Evolutionary conservation across 2,888 invertebrate species (phyloP).

Genomic region (Crematogaster levior): DNA sequence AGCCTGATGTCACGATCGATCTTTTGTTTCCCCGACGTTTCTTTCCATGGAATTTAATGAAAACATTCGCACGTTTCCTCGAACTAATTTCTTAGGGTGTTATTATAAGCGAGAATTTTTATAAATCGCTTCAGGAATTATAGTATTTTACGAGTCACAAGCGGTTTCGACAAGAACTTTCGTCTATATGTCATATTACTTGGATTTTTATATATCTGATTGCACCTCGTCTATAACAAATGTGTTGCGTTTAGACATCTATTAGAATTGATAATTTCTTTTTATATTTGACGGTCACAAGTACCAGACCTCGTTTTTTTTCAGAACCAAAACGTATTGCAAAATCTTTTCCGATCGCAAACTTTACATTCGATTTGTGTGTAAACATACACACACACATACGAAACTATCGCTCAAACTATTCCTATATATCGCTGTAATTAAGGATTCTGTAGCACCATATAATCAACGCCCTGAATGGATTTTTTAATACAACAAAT

Average conservation of each 20-base stretch:
- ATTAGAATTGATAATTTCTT: background rate
- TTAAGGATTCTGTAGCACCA: slow-evolving; percentile 18
- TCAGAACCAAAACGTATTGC: background rate
- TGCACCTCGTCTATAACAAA: background rate
- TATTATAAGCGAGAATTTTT: background rate
- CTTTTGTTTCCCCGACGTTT: slow-evolving; percentile 12
- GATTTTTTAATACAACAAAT: slow-evolving; percentile 37
- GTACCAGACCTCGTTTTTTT: background rate
- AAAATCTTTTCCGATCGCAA: background rate
- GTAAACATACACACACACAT: background rate
- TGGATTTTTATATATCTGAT: background rate
- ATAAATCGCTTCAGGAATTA: background rate
- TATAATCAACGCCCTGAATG: slow-evolving; percentile 36
- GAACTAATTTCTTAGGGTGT: background rate
- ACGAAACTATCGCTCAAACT: slow-evolving; percentile 12
- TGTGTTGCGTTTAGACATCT: background rate
- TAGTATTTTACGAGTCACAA: background rate
- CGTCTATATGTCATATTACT: background rate
- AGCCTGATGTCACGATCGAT: slow-evolving; percentile 45
- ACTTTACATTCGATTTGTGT: slow-evolving; percentile 5
- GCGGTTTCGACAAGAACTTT: background rate
- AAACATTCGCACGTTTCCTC: slow-evolving; percentile 13
- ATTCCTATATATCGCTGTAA: background rate
- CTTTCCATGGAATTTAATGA: slow-evolving; percentile 8
- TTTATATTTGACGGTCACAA: background rate